Base-by-base conservation (phyloP, 1,140 invertebrate species). In the Aradophagus sp. region DNA sequence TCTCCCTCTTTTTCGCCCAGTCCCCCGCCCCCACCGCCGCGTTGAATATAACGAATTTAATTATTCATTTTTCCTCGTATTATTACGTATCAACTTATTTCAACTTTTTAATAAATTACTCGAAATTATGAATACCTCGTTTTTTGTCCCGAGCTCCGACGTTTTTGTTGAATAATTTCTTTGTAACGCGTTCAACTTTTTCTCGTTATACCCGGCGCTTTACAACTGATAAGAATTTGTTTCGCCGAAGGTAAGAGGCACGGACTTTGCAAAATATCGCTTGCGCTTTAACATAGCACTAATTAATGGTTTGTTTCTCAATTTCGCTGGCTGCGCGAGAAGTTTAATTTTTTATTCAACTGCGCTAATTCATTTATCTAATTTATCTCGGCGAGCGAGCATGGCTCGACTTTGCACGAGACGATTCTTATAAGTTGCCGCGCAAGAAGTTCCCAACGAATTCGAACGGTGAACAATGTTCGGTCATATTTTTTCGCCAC, bases 31-130 rank as follows among this genome's bases (percentile, higher is more conserved):
- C n/a, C n/a, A n/a, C n/a, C n/a, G n/a, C n/a, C n/a, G 31, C 53
- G 34, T 48, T 32, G 45, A 58, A 59, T 73, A 73, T 63, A 67
- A 67, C 65, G 52, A 68, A 73, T 68, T 73, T 68, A 73, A 73
- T 68, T 73, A 73, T 68, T 73, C 58, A 68, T 59, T 59, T 66
- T 73, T 61, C 47, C 52, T 47, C 56, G 66, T 58, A 70, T 70
- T 70, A 70, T 70, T 70, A 70, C 58, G 66, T 69, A 69, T 69
- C 58, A 69, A 62, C 58, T 70, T 63, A 63, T 70, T 70, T 58
- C 52, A 70, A 63, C 50, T 70, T 70, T 70, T 62, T 70, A 58
- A 63, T 62, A 62, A 62, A 70, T 70, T 70, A 70, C 66, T 42
- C 45, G 58, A 70, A 50, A 70, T 70, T 62, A 62, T 62, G 50